Percentiles rank a stretch among this genome's conserved stretches.
Evolutionary conservation across 1,140 invertebrate genomes (phyloP).

Genomic region (Cardiocondyla obscurior): DNA sequence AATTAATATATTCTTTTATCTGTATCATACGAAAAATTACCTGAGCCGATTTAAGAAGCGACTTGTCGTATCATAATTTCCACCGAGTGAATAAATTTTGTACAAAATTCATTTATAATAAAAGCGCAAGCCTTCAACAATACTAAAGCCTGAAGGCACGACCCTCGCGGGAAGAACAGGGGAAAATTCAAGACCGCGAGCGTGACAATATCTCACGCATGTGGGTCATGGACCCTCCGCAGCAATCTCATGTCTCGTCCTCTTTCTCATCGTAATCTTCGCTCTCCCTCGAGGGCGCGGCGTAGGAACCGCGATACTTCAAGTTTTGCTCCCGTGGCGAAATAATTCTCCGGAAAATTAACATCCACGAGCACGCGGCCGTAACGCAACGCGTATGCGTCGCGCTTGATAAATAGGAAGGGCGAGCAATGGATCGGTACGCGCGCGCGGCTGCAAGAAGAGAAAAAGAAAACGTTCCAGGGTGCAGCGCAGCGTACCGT

Average conservation of each 20-base stretch:
- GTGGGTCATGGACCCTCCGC: constrained; percentile 55
- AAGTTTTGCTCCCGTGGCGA: constrained; percentile 52
- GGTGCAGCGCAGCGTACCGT: constrained; percentile 38
- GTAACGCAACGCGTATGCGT: constrained; percentile 57
- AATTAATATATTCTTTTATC: background rate
- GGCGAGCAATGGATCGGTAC: constrained; percentile 24
- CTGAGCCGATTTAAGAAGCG: background rate
- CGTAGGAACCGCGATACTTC: constrained; percentile 32
- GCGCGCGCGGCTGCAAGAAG: constrained; percentile 20
- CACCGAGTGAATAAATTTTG: constrained; percentile 30
- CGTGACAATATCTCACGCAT: constrained; percentile 49
- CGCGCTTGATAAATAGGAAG: constrained; percentile 53
- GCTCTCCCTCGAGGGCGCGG: constrained; percentile 13
- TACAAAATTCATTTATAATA: constrained; percentile 20
- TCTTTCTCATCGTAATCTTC: constrained; percentile 35
- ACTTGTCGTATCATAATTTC: background rate
- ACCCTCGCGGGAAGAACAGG: constrained; percentile 16
- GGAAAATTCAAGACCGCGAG: constrained; percentile 42
- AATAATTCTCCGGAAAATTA: constrained; percentile 73
- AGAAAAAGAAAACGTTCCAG: constrained; percentile 44
- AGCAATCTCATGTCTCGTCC: constrained; percentile 27
- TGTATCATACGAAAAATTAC: background rate
- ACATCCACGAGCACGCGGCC: constrained; percentile 59
- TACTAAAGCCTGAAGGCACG: background rate
- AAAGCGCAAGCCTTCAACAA: background rate